Evolutionary conservation across 2,888 invertebrate genomes (phyloP), one percentile per base, ranked within the genome.

Genomic region (Ophonus ardosiacus): DNA sequence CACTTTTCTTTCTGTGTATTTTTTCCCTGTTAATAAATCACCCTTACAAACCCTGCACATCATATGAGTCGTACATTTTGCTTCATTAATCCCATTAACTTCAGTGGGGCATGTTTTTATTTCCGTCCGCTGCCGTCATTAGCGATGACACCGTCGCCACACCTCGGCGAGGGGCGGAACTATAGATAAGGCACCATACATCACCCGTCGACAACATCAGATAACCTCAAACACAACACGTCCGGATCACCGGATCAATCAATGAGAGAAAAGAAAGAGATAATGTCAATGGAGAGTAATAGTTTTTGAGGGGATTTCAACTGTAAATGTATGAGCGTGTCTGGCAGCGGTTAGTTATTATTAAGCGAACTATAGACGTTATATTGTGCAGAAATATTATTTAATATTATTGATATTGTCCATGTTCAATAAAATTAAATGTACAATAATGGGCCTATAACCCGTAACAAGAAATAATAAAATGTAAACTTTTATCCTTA

Each of bases 1-100:
- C 4, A 13, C 4, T 13, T 2, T 8, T 13, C 43, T 13, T 5
- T 51, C 43, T 13, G 43, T 51, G 13, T 51, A 51, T 51, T 51
- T 51, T 51, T 51, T 4, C 43, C 43, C 43, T 51, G 43, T 51
- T 51, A 51, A 51, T 51, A 51, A 51, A 51, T 51, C 43, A 51
- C 43, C 43, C 43, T 51, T 51, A 51, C 43, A 51, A 51, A 51
- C 43, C 43, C 10, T 51, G 43, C 43, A 51, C 43, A 51, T 51
- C 43, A 10, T 51, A 51, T 51, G 43, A 51, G 43, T 51, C 43
- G 43, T 10, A 76, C 78, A 59, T 78, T 78, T 78, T 57, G 78
- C 71, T 78, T 78, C 78, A 78, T 78, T 78, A 78, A 78, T 78
- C 78, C 78, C 57, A 78, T 78, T 78, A 57, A 78, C 56, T 31